A percentile compares a stretch with the other conserved stretches of the same genome.
phyloP scores from a whole-genome alignment of 1,140 invertebrate species.

The Chironomus striatipennis region DNA sequence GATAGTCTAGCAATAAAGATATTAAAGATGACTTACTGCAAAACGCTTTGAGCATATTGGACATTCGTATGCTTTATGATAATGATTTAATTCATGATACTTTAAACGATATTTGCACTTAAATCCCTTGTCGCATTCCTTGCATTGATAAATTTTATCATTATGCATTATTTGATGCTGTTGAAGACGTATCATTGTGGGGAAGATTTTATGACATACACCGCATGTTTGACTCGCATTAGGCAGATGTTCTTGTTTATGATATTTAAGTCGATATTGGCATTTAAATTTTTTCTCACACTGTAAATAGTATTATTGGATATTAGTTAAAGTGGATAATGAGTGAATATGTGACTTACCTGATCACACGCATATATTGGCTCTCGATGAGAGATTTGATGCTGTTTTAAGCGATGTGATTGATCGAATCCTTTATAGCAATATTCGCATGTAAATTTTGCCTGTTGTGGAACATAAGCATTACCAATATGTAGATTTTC shows the following conservation, averaged over 20 bases:
- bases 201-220: background rate
- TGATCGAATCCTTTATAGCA: slow-evolving; percentile 17
- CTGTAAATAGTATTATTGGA: background rate
- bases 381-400: background rate
- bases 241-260: slow-evolving; percentile 9
- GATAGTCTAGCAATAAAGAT: background rate
- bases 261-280: slow-evolving; percentile 20
- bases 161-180: slow-evolving; percentile 4
- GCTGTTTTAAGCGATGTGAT: background rate
- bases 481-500: background rate
- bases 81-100: slow-evolving; percentile 15
- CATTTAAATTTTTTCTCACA: slow-evolving; percentile 17
- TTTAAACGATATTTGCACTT: slow-evolving; percentile 21
- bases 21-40: background rate
- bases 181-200: slow-evolving; percentile 15
- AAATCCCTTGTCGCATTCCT: background rate
- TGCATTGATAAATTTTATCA: slow-evolving; percentile 12
- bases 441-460: background rate
- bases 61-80: slow-evolving; percentile 16
- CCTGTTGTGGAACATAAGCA: background rate
- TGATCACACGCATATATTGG: slow-evolving; percentile 2
- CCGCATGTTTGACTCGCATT: background rate
- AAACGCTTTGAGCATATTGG: background rate
- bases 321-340: background rate
- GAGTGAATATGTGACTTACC: background rate